Percentiles rank a stretch among this genome's conserved stretches.
phyloP scores from a whole-genome alignment of 2,888 invertebrate genomes.

The Azorinus chamasolen region DNA sequence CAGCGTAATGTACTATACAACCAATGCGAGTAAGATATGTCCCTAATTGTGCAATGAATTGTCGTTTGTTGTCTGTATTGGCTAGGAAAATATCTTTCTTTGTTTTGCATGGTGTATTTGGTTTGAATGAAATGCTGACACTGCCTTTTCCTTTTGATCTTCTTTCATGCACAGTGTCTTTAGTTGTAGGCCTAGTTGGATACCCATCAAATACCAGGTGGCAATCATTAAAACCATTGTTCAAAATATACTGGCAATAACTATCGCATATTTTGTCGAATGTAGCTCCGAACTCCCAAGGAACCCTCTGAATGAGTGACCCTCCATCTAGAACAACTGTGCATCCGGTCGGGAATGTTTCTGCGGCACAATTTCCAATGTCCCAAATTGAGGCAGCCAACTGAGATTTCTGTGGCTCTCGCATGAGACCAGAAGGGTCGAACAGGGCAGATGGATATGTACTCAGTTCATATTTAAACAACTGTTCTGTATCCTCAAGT shows the following conservation, averaged over 20 bases:
- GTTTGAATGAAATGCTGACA: not conserved
- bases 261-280: conserved; percentile 25
- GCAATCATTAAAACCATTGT: not conserved
- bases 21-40: no score
- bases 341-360: no score
- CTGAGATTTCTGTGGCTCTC: conserved; percentile 35
- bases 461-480: conserved; percentile 28
- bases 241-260: conserved; percentile 22
- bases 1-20: conserved; percentile 50
- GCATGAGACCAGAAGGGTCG: conserved; percentile 24
- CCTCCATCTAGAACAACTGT: conserved; percentile 56
- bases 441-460: conserved; percentile 42
- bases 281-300: conserved; percentile 42
- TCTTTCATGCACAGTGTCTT: conserved; percentile 53
- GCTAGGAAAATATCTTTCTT: not conserved
- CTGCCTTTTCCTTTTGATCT: conserved; percentile 5
- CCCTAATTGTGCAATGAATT: conserved; percentile 7
- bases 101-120: conserved; percentile 4
- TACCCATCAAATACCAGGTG: conserved; percentile 13
- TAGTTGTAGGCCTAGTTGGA: conserved; percentile 32
- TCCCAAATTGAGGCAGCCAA: conserved; percentile 44
- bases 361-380: conserved; percentile 14
- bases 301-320: conserved; percentile 43
- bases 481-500: not conserved
- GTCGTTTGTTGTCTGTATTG: conserved; percentile 8